A percentile compares a stretch with the other conserved stretches of the same genome.
Conservation (phyloP, 2,888 invertebrate species). For the Stenodera caucasica region DNA sequence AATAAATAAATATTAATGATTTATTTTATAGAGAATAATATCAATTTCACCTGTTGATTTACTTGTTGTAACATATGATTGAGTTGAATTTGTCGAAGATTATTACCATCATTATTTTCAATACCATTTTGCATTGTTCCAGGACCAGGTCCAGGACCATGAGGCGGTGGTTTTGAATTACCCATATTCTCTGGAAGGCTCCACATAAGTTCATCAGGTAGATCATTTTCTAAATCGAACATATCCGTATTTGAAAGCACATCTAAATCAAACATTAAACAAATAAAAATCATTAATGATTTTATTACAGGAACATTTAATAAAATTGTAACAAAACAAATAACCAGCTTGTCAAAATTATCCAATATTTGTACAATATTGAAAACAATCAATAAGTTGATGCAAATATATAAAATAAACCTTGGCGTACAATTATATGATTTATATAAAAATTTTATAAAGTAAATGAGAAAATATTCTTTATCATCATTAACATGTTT, state of each 20-base stretch:
- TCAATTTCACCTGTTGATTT: conserved; percentile 16
- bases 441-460: too few species aligned
- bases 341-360: neutral
- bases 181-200: conserved; percentile 56
- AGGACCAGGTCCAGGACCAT: conserved; percentile 76
- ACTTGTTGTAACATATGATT: conserved; percentile 71
- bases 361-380: neutral
- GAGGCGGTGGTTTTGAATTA: conserved; percentile 76
- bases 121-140: conserved; percentile 66
- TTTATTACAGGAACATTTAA: conserved; percentile 14
- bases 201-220: conserved; percentile 91
- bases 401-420: too few species aligned
- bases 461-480: too few species aligned
- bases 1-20: neutral
- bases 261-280: conserved; percentile 59
- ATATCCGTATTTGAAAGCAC: conserved; percentile 82
- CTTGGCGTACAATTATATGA: too few species aligned
- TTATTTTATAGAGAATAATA: neutral
- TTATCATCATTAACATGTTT: too few species aligned
- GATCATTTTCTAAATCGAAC: conserved; percentile 88
- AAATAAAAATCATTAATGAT: conserved; percentile 2
- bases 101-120: conserved; percentile 61
- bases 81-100: conserved; percentile 61
- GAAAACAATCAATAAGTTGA: neutral
- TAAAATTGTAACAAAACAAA: conserved; percentile 10